phyloP scores from a whole-genome alignment of 2,113 vertebrate species.

The Crotalus horridus region DNA sequence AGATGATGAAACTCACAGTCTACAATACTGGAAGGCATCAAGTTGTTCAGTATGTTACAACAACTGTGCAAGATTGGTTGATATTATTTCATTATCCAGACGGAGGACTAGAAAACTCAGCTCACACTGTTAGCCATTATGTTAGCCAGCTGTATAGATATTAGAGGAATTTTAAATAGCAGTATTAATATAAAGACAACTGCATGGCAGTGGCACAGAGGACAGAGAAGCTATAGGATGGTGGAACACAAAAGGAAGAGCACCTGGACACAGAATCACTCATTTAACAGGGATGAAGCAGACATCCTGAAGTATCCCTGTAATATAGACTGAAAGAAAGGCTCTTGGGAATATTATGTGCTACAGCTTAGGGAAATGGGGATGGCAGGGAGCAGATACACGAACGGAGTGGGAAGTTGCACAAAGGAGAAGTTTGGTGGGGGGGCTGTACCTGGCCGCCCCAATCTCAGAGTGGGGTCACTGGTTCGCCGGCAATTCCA shows the following conservation, averaged over 20 bases:
- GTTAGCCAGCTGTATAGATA: background rate
- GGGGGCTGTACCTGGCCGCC: slow-evolving; percentile 26
- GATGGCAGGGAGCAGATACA: background rate
- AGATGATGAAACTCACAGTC: background rate
- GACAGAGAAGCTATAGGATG: background rate
- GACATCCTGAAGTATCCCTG: background rate
- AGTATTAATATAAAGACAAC: background rate
- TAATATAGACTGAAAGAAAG: slow-evolving; percentile 1
- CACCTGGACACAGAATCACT: background rate
- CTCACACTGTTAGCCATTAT: background rate
- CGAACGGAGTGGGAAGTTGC: background rate
- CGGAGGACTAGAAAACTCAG: background rate
- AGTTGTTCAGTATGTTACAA: background rate
- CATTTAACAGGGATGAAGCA: background rate
- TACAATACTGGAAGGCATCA: background rate
- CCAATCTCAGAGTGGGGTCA: slow-evolving; percentile 33
- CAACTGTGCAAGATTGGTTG: background rate
- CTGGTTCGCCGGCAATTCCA: slow-evolving; percentile 27
- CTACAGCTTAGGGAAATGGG: background rate
- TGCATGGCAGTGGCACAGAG: background rate
- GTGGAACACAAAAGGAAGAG: background rate
- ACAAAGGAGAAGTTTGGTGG: slow-evolving; percentile 15
- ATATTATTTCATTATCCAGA: background rate
- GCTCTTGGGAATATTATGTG: background rate
- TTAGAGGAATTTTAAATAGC: background rate